Base-by-base conservation (phyloP, 1,140 invertebrate species). In the Macrosteles quadrilineatus region DNA sequence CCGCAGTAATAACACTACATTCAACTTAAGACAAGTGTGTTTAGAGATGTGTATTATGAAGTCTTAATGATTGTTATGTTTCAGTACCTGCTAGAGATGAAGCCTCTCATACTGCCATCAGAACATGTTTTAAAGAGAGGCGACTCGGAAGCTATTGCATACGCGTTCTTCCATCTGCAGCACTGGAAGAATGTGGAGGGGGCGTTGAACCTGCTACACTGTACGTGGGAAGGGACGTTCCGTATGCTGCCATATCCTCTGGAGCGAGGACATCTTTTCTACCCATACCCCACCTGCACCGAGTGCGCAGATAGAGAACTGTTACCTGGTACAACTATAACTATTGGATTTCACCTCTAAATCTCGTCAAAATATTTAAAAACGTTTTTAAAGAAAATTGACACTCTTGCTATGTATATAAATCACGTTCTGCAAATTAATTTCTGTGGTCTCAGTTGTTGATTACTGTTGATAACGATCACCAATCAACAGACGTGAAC, bases 111-210 rank as follows among this genome's bases (percentile, higher is more conserved):
- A 70, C 83, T 99, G 73, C 97, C 97, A 57, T 96, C 97, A 0
- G 97, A 99, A 81, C 97, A 99, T 81, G 92, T 99, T 75, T 82
- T 99, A 27, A 98, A 98, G 82, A 85, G 97, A 72, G 98, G 97
- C n/a, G 98, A 99, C 81, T 97, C 94, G 31, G 97, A 99, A 83
- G 97, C 97, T 0, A 88, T 99, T 71, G 94, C 96, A 2, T 99
- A 99, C 80, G 89, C 96, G 25, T 99, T 99, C 81, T 98, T 96
- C 80, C 97, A 99, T 81, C 81, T 99, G 27, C 85, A 90, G 43
- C 97, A 99, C 83, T 99, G 97, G 97, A 98, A 98, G 80, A 87
- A 92, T 74, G 90, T 97, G 71, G 96, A 98, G 76, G 96, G 96
- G n/a, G 97, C 97, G 12, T 82, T 99, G 21, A 95, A 97, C 83